A percentile compares a stretch with the other conserved stretches of the same genome.
Evolutionary conservation across 2,113 vertebrate species (phyloP).

Genomic region (Cheirogaleus medius): DNA sequence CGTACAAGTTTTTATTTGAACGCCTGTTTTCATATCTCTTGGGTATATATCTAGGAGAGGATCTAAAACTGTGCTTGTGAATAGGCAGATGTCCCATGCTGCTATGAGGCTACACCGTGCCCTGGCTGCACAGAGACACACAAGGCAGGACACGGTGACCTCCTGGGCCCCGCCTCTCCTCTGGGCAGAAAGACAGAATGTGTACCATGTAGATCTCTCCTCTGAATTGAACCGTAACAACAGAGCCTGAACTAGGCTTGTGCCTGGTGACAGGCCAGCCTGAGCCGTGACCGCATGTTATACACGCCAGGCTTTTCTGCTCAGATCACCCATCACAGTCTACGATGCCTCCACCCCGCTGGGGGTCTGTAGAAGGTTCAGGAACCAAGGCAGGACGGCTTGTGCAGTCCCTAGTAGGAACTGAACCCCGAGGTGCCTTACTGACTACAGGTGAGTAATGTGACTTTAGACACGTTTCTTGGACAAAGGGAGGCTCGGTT

Average conservation of each 20-base stretch:
- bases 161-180: background rate
- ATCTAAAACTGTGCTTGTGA: background rate
- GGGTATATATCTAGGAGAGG: background rate
- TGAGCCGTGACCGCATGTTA: background rate
- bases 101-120: background rate
- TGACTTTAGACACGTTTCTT: background rate
- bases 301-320: background rate
- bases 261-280: background rate
- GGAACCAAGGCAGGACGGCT: background rate
- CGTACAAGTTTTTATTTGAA: background rate
- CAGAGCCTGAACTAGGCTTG: background rate
- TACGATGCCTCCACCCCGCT: background rate
- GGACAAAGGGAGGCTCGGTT: background rate
- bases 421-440: background rate
- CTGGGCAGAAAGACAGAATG: background rate
- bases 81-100: background rate
- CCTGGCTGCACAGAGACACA: background rate
- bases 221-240: background rate
- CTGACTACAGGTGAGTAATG: background rate
- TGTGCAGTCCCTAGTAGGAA: too few relatives aligned
- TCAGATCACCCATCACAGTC: background rate
- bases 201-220: fast-evolving
- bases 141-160: too few relatives aligned
- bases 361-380: background rate
- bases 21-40: background rate